phyloP scores from a whole-genome alignment of 2,113 vertebrate genomes.

The Murina feae region DNA sequence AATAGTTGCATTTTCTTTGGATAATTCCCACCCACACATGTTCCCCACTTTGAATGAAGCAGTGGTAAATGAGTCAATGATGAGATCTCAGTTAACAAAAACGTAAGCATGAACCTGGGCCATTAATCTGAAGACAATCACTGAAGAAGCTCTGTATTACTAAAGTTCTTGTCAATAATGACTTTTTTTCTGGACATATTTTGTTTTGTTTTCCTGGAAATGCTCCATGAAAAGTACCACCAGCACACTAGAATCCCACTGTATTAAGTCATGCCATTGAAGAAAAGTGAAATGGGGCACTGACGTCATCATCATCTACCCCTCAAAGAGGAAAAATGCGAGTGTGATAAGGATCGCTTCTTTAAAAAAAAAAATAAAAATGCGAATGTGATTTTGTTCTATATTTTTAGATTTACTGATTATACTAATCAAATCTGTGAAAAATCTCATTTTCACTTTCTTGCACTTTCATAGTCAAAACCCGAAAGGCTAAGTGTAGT shows the following conservation, averaged over 20 bases:
- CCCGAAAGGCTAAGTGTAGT: neutral
- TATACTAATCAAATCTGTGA: neutral
- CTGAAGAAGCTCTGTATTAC: neutral
- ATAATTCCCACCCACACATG: neutral
- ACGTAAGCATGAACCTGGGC: neutral
- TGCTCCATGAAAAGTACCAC: neutral
- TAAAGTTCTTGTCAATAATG: neutral
- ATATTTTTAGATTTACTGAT: neutral
- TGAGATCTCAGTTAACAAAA: neutral
- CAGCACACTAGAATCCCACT: neutral
- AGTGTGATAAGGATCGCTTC: too few species aligned
- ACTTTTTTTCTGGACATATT: neutral
- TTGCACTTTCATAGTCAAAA: neutral
- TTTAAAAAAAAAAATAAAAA: too few species aligned
- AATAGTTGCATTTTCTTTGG: neutral
- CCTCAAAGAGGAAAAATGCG: neutral
- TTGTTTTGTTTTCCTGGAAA: neutral
- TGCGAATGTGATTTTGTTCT: neutral
- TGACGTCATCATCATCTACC: neutral
- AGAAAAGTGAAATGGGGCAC: neutral
- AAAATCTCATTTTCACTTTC: neutral
- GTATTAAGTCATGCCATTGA: neutral
- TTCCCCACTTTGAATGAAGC: neutral
- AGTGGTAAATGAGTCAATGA: neutral
- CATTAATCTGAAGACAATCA: neutral